Evolutionary conservation across 92 coral and sea anemone species (phyloP).

Genomic region (Zoanthus sociatus): DNA sequence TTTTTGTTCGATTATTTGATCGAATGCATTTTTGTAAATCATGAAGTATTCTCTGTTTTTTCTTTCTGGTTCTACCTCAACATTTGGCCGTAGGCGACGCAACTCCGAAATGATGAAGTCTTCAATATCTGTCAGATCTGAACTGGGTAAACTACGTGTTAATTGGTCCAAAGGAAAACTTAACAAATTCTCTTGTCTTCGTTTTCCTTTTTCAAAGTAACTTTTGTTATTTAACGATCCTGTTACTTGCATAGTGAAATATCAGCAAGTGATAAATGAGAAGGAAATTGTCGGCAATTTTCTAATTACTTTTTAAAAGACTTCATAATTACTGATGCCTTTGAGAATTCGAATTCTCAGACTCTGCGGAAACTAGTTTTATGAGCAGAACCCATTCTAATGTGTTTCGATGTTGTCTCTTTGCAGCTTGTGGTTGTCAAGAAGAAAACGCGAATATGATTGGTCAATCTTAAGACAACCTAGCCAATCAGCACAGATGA

Average conservation of each 20-base stretch:
- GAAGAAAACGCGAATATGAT: conserved; percentile 54
- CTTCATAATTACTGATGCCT: neutral
- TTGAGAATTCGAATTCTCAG: neutral
- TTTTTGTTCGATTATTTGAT: conserved; percentile 82
- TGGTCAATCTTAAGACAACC: conserved; percentile 9
- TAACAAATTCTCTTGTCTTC: conserved; percentile 7
- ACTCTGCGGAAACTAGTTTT: neutral
- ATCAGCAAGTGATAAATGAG: neutral
- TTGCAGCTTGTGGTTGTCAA: conserved; percentile 50
- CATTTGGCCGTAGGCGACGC: conserved; percentile 44
- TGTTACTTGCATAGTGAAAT: conserved; percentile 17
- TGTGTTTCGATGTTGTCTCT: conserved; percentile 6
- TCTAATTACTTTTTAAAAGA: neutral
- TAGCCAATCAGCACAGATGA: conserved; percentile 57
- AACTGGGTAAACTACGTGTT: conserved; percentile 46
- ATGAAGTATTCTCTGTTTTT: conserved; percentile 75
- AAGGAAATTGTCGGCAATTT: neutral
- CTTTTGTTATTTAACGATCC: neutral
- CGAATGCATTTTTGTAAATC: conserved; percentile 89
- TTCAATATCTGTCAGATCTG: conserved; percentile 76
- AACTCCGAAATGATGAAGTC: conserved; percentile 76
- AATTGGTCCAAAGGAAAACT: conserved; percentile 32
- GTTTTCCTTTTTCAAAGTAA: conserved; percentile 8
- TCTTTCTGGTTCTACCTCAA: conserved; percentile 33
- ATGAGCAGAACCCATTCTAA: conserved; percentile 6